These are phyloP conservation scores for Tachysurus fulvidraco DNA, from an alignment of 2,113 vertebrate species.

Conservation along the genomic window DNA sequence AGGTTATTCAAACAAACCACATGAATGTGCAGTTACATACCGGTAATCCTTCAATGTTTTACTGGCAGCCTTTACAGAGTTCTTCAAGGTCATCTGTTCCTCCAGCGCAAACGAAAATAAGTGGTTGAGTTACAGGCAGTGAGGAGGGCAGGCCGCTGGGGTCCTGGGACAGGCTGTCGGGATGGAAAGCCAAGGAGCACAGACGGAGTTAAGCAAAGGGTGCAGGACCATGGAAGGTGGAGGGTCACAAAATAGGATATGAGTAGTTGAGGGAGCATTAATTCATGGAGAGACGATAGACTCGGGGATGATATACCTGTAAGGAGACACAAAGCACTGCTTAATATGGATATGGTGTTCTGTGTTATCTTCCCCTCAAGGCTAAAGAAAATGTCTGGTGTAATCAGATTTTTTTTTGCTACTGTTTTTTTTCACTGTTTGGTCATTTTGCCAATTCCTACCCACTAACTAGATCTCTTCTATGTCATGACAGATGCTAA, in stretches of 20 bases:
- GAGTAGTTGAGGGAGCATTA: neutral
- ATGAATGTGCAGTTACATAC: constrained; percentile 78
- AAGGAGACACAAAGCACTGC: neutral
- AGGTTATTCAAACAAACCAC: constrained; percentile 82
- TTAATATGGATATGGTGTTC: neutral
- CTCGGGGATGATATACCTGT: no score
- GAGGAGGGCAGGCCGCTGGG: constrained; percentile 58
- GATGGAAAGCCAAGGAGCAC: neutral
- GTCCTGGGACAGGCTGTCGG: constrained; percentile 53
- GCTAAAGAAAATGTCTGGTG: neutral
- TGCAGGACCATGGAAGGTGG: constrained; percentile 14
- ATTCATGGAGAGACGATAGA: neutral
- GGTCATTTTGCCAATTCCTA: neutral
- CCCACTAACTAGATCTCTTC: neutral
- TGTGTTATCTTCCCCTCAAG: neutral
- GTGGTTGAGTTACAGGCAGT: constrained; percentile 67
- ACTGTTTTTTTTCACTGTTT: neutral
- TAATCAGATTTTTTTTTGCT: neutral
- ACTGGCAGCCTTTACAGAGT: constrained; percentile 76
- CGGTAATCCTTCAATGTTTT: constrained; percentile 77
- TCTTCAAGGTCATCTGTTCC: constrained; percentile 69
- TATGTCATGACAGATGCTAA: neutral
- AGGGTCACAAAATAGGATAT: neutral
- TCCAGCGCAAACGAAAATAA: constrained; percentile 63
- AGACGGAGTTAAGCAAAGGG: neutral